Conservation (phyloP, 2,888 invertebrate genomes). For the Hetaerina titia region DNA sequence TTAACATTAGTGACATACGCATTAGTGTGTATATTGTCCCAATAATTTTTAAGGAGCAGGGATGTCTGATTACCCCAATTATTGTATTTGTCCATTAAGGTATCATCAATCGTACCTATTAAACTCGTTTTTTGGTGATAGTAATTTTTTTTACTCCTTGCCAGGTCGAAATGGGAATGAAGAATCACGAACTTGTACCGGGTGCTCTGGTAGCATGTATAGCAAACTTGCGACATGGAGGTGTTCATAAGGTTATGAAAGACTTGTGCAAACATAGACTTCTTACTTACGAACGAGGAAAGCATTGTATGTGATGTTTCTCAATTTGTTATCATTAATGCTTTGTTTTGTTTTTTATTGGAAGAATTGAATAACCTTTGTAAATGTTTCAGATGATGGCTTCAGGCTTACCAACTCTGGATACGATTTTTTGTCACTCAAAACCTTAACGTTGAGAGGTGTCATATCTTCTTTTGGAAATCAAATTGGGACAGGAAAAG, state of each 20-base stretch:
- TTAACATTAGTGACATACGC: too few species aligned
- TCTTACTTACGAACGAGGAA: conserved; percentile 95
- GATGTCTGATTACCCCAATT: too few species aligned
- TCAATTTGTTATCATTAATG: not conserved
- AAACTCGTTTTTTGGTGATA: too few species aligned
- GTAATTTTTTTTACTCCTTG: conserved; percentile 71
- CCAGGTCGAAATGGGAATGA: conserved; percentile 99
- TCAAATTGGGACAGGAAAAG: conserved; percentile 99
- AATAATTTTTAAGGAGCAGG: too few species aligned
- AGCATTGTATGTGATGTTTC: conserved; percentile 85
- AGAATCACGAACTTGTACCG: conserved; percentile 98
- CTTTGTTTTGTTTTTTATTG: not conserved
- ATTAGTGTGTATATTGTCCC: too few species aligned
- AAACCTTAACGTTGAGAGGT: conserved; percentile 89
- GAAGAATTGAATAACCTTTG: not conserved
- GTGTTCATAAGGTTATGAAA: conserved; percentile 93
- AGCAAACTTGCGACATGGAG: conserved; percentile 95
- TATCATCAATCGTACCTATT: too few species aligned
- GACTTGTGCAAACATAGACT: conserved; percentile 94
- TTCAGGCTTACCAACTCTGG: conserved; percentile 97
- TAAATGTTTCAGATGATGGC: conserved; percentile 88
- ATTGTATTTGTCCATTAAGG: too few species aligned
- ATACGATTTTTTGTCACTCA: conserved; percentile 97
- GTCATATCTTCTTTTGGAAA: conserved; percentile 94
- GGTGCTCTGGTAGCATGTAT: conserved; percentile 93